Conservation (phyloP, 2,797 vertebrate species). For the Acropternis orthonyx region DNA sequence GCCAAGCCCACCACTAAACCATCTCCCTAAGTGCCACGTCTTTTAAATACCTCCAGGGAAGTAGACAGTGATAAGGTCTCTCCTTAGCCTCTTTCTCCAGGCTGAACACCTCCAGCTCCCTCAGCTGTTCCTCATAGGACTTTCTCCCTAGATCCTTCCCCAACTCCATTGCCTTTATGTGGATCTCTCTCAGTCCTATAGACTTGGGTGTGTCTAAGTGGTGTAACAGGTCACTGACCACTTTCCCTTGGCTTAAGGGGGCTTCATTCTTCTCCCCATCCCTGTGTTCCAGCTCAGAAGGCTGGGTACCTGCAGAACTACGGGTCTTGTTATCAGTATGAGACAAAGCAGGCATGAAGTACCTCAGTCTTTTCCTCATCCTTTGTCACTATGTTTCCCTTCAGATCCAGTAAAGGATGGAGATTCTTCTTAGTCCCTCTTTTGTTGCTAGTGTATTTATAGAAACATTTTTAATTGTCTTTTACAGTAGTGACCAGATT, state of each 20-base stretch:
- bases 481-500: neutral
- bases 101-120: neutral
- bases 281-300: neutral
- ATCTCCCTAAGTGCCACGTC: fast-evolving
- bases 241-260: too few relatives aligned
- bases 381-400: neutral
- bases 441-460: neutral
- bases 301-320: neutral
- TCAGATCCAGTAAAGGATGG: neutral
- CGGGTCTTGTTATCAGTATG: neutral
- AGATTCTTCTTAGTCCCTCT: neutral
- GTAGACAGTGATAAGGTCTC: neutral
- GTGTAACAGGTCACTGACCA: too few relatives aligned
- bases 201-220: too few relatives aligned
- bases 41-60: neutral
- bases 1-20: neutral
- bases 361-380: neutral
- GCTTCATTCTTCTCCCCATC: neutral
- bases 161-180: neutral
- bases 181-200: too few relatives aligned
- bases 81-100: neutral
- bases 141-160: neutral
- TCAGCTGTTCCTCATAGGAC: neutral
- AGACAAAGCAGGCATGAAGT: neutral
- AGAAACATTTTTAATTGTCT: neutral